phyloP scores from a whole-genome alignment of 2,888 invertebrate genomes.

The Sminthurides aquaticus region DNA sequence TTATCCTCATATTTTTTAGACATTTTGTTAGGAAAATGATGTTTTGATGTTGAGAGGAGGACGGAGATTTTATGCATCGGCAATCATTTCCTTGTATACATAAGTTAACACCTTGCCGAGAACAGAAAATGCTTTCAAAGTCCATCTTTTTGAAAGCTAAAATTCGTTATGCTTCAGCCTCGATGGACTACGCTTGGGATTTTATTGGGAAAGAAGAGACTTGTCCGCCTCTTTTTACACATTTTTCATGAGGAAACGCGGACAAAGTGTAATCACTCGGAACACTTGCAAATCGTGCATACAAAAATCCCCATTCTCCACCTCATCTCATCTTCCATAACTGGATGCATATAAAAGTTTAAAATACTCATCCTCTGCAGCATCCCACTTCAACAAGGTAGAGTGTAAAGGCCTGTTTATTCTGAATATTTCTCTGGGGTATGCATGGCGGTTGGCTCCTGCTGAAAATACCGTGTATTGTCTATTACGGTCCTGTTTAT shows the following conservation, averaged over 20 bases:
- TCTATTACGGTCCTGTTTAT: too few species aligned
- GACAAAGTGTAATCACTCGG: slow-evolving; percentile 21
- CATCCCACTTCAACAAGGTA: background rate
- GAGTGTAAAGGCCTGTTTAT: too few species aligned
- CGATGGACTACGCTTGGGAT: background rate
- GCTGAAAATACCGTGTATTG: too few species aligned
- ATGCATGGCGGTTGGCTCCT: too few species aligned
- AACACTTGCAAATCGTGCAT: slow-evolving; percentile 23
- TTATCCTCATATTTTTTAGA: too few species aligned
- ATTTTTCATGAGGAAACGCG: slow-evolving; percentile 21
- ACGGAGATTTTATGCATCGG: background rate
- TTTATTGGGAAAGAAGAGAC: background rate
- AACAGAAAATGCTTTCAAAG: background rate
- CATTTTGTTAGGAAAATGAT: background rate
- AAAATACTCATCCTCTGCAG: background rate
- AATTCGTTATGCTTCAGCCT: background rate
- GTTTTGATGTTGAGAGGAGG: background rate
- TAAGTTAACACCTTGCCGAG: background rate
- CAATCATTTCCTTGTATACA: background rate
- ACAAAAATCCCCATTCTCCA: background rate
- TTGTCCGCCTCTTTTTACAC: background rate
- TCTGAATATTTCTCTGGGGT: too few species aligned
- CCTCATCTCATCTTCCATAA: background rate
- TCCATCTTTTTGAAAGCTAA: background rate
- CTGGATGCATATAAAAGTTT: background rate